phyloP scores from a whole-genome alignment of 2,113 vertebrate genomes.

The Xiphophorus maculatus region DNA sequence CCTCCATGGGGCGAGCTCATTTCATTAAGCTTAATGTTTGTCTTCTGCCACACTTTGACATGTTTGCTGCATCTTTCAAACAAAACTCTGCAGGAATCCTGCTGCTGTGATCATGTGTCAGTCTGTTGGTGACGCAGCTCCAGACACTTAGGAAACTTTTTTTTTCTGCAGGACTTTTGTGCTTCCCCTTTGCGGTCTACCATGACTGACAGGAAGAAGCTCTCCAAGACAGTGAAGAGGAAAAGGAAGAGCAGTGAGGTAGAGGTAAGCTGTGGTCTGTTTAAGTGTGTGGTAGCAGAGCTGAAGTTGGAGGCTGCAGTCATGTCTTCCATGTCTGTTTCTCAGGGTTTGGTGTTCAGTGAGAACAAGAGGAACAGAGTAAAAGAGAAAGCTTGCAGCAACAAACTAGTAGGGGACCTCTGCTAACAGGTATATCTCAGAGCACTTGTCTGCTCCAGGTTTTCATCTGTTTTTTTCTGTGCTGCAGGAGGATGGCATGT shows the following conservation, averaged over 20 bases:
- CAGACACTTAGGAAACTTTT: too few species aligned
- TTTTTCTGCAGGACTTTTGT: constrained; percentile 70
- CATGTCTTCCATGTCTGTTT: background rate
- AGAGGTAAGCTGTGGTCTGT: constrained; percentile 68
- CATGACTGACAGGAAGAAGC: constrained; percentile 75
- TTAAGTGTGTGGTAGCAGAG: too few species aligned
- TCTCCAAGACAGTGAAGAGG: constrained; percentile 76
- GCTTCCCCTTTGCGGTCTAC: constrained; percentile 83
- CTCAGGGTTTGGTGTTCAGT: constrained; percentile 80
- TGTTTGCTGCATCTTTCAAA: too few species aligned
- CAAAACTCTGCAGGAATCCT: too few species aligned
- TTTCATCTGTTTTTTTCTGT: constrained; percentile 21
- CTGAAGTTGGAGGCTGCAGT: background rate
- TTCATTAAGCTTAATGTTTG: too few species aligned
- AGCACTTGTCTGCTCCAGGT: background rate
- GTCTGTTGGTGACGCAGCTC: too few species aligned
- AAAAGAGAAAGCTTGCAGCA: constrained; percentile 55
- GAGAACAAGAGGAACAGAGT: constrained; percentile 84
- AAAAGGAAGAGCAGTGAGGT: constrained; percentile 89
- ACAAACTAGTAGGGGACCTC: constrained; percentile 34
- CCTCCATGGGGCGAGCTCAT: too few species aligned
- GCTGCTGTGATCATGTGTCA: too few species aligned
- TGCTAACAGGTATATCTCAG: background rate
- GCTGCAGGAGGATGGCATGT: constrained; percentile 74
- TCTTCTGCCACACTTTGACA: too few species aligned